Conservation (phyloP, 2,797 vertebrate species). For the Falco columbarius region DNA sequence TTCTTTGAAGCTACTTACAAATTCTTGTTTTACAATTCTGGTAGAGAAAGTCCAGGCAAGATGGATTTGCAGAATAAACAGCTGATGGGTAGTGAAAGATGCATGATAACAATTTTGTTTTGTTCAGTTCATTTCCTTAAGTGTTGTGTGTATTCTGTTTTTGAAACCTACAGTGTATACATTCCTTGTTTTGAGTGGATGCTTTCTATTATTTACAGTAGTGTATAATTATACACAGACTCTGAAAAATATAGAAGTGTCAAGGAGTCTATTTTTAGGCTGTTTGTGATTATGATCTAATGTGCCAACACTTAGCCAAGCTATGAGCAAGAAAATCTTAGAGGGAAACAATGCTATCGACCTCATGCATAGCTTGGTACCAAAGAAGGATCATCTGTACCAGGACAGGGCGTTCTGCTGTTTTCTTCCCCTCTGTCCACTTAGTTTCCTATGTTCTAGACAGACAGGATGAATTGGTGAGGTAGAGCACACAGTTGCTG, state of each 20-base stretch:
- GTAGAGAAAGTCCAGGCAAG: neutral
- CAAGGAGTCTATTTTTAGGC: neutral
- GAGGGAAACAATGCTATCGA: neutral
- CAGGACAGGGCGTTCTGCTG: conserved; percentile 34
- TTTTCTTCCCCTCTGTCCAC: neutral
- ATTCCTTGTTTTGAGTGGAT: neutral
- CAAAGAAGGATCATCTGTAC: conserved; percentile 16
- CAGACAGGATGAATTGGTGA: conserved; percentile 63
- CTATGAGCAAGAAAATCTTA: conserved; percentile 14
- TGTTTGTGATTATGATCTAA: conserved; percentile 23
- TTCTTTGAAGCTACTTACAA: neutral
- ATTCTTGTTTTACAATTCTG: neutral
- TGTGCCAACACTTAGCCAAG: conserved; percentile 5
- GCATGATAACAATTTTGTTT: neutral
- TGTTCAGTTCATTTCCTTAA: conserved; percentile 1
- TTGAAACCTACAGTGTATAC: neutral
- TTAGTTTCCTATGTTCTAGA: conserved; percentile 57
- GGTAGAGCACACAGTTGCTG: conserved; percentile 35
- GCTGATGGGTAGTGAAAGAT: neutral
- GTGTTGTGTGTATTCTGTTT: neutral
- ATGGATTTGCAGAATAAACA: neutral
- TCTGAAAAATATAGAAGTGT: neutral
- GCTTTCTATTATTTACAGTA: conserved; percentile 40
- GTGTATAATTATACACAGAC: neutral
- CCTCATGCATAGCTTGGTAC: neutral